Base-by-base conservation (phyloP, 2,888 invertebrate species). In the Sinohyriopsis cumingii region DNA sequence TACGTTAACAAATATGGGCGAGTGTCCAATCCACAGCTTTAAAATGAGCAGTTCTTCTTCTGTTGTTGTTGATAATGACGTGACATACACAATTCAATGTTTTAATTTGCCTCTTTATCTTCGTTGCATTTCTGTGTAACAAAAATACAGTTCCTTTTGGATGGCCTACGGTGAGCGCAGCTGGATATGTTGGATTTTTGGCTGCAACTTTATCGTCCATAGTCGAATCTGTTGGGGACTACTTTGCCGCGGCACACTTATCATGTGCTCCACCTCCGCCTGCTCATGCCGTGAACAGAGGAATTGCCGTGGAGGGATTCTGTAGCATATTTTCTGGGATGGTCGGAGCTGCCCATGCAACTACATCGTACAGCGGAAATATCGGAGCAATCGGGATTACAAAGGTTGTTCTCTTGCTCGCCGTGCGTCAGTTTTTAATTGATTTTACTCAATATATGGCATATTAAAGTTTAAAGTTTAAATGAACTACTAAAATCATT, bases 301-400 rank as follows among this genome's bases (percentile, higher is more conserved):
- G 88, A 3, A 86, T 89, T 20, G 82, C 94, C 59, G 93, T 94
- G 0, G 96, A 96, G 89, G 96, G 96, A 0, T 88, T 96, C 0
- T 95, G 95, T 22, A 95, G 95, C 0, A 91, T 95, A 65, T 90
- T 96, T 59, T 95, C 95, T 0, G 96, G 96, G 0, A 91, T 95
- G 19, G 94, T 95, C 93, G 96, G 96, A 19, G 93, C 95, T 53
- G 95, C 95, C 0, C 95, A 95, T 85, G 96, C 95, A 0, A 95
- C 95, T 65, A 96, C 96, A 80, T 95, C 95, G 4, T 96, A 96
- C 86, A 95, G 95, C 62, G 95, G 95, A 88, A 96, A 96, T 88
- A 95, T 96, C 56, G 96, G 96, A 0, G 95, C 95, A 3, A 96
- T 96, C 78, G 95, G 95, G 56, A 94, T 95, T 3, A 95, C 95